Evolutionary conservation across 2,797 vertebrate genomes (phyloP).

Genomic region (Balearica regulorum): DNA sequence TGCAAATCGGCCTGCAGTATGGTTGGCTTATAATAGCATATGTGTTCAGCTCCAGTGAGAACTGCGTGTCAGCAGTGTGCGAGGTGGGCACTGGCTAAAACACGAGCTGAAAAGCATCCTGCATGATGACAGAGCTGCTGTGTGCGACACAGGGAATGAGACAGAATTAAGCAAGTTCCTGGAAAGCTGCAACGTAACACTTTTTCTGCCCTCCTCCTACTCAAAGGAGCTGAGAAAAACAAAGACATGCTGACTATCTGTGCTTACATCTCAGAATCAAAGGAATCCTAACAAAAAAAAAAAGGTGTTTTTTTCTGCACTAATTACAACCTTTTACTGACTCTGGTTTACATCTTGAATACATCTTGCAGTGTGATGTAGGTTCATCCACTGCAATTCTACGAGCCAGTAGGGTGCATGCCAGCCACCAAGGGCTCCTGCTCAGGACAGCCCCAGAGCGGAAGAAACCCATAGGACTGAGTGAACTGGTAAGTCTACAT

Average conservation of each 20-base stretch:
- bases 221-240: not conserved
- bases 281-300: not conserved
- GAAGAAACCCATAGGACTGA: not conserved
- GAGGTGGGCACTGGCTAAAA: not conserved
- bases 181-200: not conserved
- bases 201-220: not conserved
- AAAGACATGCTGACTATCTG: not conserved
- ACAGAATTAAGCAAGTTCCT: not conserved
- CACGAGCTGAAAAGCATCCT: not conserved
- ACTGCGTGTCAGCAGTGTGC: not conserved
- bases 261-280: not conserved
- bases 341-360: not conserved
- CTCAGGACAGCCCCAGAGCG: not conserved
- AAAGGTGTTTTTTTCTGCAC: accelerated
- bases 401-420: not conserved
- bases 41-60: not conserved
- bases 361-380: not conserved
- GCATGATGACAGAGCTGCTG: not conserved
- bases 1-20: not conserved
- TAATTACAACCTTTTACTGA: not conserved
- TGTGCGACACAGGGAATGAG: not conserved
- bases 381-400: not conserved
- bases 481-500: not conserved
- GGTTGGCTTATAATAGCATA: not conserved
- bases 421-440: not conserved